Evolutionary conservation across 2,797 vertebrate genomes (phyloP).

Genomic region (Myotis daubentonii): DNA sequence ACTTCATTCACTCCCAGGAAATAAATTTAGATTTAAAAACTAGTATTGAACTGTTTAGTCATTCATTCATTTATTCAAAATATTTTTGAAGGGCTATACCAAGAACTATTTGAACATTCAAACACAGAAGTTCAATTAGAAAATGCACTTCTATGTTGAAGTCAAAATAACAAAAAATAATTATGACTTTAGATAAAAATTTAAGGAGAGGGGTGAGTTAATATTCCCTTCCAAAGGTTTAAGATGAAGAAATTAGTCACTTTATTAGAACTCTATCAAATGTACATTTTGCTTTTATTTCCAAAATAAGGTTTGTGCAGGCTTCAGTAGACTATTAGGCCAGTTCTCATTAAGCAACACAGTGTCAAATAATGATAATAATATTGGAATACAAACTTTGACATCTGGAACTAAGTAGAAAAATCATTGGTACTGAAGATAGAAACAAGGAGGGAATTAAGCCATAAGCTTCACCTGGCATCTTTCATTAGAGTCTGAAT

Average conservation of each 20-base stretch:
- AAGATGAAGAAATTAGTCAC: conserved; percentile 50
- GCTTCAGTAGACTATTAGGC: conserved; percentile 34
- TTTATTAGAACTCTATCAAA: conserved; percentile 31
- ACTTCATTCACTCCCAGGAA: conserved; percentile 30
- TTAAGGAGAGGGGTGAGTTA: background rate
- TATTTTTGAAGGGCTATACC: background rate
- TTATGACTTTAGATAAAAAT: conserved; percentile 26
- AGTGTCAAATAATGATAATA: conserved; percentile 59
- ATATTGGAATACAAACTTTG: conserved; percentile 66
- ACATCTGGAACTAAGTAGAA: conserved; percentile 73
- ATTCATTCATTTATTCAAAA: conserved; percentile 38
- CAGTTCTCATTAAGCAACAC: conserved; percentile 54
- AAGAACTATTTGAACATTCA: background rate
- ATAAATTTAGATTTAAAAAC: conserved; percentile 3
- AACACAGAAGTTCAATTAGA: conserved; percentile 45
- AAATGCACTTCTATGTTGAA: background rate
- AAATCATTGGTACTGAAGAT: conserved; percentile 60
- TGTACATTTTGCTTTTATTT: conserved; percentile 48
- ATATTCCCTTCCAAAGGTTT: conserved; percentile 20
- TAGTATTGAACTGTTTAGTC: background rate
- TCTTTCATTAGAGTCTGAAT: conserved; percentile 73
- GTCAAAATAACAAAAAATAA: conserved; percentile 44
- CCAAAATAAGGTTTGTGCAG: conserved; percentile 36
- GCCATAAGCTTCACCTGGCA: conserved; percentile 72
- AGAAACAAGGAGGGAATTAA: conserved; percentile 70